phyloP scores from a whole-genome alignment of 2,888 invertebrate genomes.

The Plebejus argus region DNA sequence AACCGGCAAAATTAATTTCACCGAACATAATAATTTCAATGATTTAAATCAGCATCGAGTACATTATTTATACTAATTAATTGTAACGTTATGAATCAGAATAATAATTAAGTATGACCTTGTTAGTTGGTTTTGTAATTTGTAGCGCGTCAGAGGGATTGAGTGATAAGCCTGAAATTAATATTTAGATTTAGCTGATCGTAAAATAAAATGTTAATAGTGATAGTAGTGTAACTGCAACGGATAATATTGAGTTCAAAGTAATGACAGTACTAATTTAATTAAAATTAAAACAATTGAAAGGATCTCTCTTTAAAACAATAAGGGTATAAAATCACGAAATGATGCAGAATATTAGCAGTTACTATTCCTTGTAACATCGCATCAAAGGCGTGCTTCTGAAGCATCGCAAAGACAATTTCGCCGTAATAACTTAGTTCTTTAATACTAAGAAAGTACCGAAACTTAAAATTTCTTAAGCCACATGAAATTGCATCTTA shows the following conservation, averaged over 20 bases:
- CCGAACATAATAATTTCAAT: constrained; percentile 6
- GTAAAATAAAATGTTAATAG: no score
- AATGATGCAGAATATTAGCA: not conserved
- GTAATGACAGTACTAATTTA: no score
- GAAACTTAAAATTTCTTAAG: constrained; percentile 12
- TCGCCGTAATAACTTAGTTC: not conserved
- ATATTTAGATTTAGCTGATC: no score
- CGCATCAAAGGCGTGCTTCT: constrained; percentile 7
- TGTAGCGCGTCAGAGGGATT: not conserved
- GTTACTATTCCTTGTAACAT: not conserved
- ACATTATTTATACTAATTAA: constrained; percentile 16
- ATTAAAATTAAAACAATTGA: no score
- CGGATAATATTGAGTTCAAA: no score
- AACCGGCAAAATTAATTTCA: not conserved
- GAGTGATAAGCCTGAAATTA: not conserved
- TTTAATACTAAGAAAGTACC: not conserved
- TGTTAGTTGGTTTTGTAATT: not conserved
- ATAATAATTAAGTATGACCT: constrained; percentile 8
- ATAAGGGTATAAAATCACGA: no score
- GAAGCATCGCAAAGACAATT: not conserved
- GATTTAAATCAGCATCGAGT: constrained; percentile 6
- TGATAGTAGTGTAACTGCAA: no score
- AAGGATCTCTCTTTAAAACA: no score
- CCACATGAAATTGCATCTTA: constrained; percentile 28
- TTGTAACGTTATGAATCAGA: constrained; percentile 6